Evolutionary conservation across 2,888 invertebrate species (phyloP).

Genomic region (Lissonota sp.): DNA sequence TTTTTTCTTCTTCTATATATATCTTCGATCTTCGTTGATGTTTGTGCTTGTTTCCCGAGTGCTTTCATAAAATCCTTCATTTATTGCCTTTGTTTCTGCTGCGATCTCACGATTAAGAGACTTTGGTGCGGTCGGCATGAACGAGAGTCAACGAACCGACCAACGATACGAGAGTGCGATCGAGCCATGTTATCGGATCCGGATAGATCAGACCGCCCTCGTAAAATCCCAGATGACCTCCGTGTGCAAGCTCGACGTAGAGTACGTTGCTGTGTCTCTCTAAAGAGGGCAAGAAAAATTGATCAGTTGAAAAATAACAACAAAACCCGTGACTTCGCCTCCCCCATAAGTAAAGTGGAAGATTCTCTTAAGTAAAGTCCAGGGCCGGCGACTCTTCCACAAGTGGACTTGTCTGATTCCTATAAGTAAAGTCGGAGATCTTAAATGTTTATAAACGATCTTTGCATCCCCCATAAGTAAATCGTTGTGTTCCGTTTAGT

Average conservation of each 20-base stretch:
- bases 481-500: too few species aligned
- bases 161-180: conserved; percentile 93
- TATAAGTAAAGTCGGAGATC: too few species aligned
- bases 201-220: conserved; percentile 95
- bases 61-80: conserved; percentile 16
- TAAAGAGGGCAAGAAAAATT: conserved; percentile 77
- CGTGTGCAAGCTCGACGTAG: conserved; percentile 94
- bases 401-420: too few species aligned
- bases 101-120: conserved; percentile 72
- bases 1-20: neutral
- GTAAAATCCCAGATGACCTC: conserved; percentile 97
- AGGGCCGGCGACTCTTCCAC: too few species aligned
- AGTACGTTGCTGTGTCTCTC: conserved; percentile 88
- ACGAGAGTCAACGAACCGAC: conserved; percentile 90
- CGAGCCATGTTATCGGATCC: conserved; percentile 96
- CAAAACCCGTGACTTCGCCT: too few species aligned
- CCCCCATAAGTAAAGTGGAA: too few species aligned
- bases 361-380: too few species aligned
- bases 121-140: conserved; percentile 82
- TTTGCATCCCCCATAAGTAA: too few species aligned
- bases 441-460: too few species aligned
- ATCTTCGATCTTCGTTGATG: neutral
- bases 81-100: conserved; percentile 10
- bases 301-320: too few species aligned
- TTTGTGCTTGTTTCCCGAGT: neutral